A percentile compares a stretch with the other conserved stretches of the same genome.
Conservation (phyloP, 23 tunicate genomes). For the Trididemnum clinides region DNA sequence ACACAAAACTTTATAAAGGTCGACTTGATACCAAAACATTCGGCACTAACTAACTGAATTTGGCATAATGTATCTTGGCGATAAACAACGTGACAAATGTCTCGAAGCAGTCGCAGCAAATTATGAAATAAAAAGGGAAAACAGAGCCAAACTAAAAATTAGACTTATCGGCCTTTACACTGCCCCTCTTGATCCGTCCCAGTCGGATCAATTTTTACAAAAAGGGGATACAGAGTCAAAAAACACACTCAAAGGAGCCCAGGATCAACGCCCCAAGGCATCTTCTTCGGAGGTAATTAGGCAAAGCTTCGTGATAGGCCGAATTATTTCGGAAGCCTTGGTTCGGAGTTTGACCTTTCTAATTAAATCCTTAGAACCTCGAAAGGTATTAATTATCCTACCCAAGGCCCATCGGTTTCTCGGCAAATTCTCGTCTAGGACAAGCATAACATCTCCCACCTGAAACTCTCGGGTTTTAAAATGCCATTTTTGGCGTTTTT, state of each 20-base stretch:
- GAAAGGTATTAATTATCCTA: not conserved
- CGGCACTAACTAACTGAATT: too few relatives aligned
- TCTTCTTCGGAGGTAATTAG: not conserved
- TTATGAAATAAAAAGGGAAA: not conserved
- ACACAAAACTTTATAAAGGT: too few relatives aligned
- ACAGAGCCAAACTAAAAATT: not conserved
- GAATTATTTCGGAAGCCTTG: not conserved
- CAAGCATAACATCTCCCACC: not conserved
- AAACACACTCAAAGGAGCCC: not conserved
- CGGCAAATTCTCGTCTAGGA: not conserved
- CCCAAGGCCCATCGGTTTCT: not conserved
- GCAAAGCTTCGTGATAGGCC: not conserved
- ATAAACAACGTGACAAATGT: too few relatives aligned
- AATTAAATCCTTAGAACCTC: not conserved
- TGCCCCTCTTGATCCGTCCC: not conserved
- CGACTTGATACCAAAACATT: too few relatives aligned
- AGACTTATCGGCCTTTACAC: not conserved
- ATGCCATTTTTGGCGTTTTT: constrained; percentile 11
- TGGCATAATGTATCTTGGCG: too few relatives aligned
- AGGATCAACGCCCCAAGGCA: not conserved
- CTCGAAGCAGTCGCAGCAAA: too few relatives aligned
- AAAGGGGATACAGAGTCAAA: too few relatives aligned
- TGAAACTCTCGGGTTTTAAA: not conserved
- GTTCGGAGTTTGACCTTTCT: not conserved
- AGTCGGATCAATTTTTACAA: not conserved